Base-by-base conservation (phyloP, 2,113 vertebrate genomes). In the Oxygymnocypris stewartii region DNA sequence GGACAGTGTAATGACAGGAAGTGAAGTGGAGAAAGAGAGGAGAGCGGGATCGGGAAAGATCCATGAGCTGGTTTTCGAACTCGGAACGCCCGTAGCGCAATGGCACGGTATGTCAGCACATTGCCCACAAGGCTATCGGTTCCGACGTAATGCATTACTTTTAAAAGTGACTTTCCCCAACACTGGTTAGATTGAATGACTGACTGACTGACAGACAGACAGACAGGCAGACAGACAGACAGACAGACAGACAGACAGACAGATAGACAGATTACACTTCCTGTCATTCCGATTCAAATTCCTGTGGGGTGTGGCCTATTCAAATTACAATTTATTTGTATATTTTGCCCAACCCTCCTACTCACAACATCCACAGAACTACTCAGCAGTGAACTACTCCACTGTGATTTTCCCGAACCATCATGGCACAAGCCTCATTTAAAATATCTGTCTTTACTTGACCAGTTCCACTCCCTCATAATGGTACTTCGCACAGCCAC, bases 401-500 rank as follows among this genome's bases (percentile, higher is more conserved):
- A 47, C 69, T 81, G 59, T 61, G 28, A 71, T 80, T 75, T 79
- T 74, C 54, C 35, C n/a, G n/a, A 65, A 75, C 35, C 23, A 61
- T 75, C 44, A 37, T 88, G 51, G 25, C 57, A 71, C 79, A 83
- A 74, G 84, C 65, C 18, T 76, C 51, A 84, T 74, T 81, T 84
- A 61, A 49, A 51, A 28, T 74, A 40, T 67, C 47, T 82, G 61
- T 71, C 73, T 84, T 85, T 54, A 84, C 87, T 57, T 88, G 89
- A 86, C 85, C 87, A 79, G 40, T 81, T 78, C 23, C 78, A 83
- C 54, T 85, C 73, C n/a, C 83, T 85, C 77, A 49, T 77, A 83
- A 63, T 76, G 75, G 74, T 85, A 76, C 82, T 85, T 59, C 7
- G 77, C 81, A 83, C 6, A 18, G 51, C 76, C 86, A 88, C 81